A percentile compares a stretch with the other conserved stretches of the same genome.
These are phyloP conservation scores for Tragulus kanchil DNA, from an alignment of 2,113 vertebrate genomes.

Conservation along the genomic window DNA sequence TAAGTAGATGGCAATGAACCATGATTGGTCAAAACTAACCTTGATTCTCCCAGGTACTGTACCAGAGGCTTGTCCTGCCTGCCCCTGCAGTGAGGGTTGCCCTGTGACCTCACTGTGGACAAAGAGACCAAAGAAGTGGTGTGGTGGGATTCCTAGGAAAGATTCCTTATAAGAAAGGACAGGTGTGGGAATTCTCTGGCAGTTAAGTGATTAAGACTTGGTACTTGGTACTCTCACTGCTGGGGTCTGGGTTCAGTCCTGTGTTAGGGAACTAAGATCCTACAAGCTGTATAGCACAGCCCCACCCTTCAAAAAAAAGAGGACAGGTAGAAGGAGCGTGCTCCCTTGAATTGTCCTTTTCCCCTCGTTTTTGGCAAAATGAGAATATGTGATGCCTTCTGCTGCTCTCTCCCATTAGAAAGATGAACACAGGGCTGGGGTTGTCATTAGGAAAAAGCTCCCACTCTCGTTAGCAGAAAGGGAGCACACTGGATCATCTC, in stretches of 20 bases:
- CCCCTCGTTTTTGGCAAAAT: background rate
- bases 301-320: background rate
- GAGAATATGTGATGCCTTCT: too few relatives aligned
- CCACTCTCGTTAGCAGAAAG: background rate
- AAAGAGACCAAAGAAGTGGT: background rate
- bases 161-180: background rate
- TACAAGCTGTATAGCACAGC: rapidly evolving
- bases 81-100: background rate
- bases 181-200: background rate
- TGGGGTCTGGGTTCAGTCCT: background rate
- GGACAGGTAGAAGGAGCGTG: too few relatives aligned
- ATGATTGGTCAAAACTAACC: background rate
- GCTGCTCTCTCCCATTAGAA: too few relatives aligned
- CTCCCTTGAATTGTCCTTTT: background rate
- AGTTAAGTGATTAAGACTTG: background rate
- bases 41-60: too few relatives aligned
- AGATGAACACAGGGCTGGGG: background rate
- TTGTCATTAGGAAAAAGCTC: background rate
- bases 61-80: too few relatives aligned
- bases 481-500: background rate
- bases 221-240: background rate
- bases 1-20: background rate
- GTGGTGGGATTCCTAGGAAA: background rate
- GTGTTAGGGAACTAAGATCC: background rate
- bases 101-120: background rate